Evolutionary conservation across 2,113 vertebrate genomes (phyloP).

Genomic region (Egretta garzetta): DNA sequence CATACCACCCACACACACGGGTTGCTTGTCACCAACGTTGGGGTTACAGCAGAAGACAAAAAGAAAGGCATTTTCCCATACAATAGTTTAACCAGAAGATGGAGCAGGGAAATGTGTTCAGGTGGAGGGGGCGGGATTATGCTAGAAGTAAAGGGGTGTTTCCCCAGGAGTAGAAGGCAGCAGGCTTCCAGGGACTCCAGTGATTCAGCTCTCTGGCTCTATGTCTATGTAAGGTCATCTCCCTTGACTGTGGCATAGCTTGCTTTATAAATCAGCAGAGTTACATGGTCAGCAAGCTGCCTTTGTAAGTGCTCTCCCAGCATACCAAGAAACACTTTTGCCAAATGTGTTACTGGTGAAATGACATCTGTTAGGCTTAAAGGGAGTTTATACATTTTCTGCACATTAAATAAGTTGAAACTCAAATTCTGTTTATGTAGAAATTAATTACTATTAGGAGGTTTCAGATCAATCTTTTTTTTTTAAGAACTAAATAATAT

Average conservation of each 20-base stretch:
- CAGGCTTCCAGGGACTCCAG: background rate
- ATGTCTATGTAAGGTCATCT: background rate
- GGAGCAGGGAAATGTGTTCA: background rate
- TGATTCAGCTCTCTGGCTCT: background rate
- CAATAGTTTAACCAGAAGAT: background rate
- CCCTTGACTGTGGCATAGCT: background rate
- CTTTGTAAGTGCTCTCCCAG: background rate
- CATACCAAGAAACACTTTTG: background rate
- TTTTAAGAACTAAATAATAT: background rate
- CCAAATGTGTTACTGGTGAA: conserved; percentile 1
- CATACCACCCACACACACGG: background rate
- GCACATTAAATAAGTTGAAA: background rate
- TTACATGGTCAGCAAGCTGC: background rate
- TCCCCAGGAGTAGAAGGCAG: background rate
- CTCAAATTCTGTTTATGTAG: background rate
- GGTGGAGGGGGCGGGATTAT: background rate
- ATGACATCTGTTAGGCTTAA: background rate
- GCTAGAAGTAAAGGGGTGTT: background rate
- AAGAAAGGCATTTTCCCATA: background rate
- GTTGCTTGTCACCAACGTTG: background rate
- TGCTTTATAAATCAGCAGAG: background rate
- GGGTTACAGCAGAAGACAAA: background rate
- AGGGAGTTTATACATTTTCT: background rate
- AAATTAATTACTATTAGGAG: background rate
- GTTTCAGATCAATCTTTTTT: background rate